Conservation (phyloP, 1,140 invertebrate species). For the Heterodera schachtii region DNA sequence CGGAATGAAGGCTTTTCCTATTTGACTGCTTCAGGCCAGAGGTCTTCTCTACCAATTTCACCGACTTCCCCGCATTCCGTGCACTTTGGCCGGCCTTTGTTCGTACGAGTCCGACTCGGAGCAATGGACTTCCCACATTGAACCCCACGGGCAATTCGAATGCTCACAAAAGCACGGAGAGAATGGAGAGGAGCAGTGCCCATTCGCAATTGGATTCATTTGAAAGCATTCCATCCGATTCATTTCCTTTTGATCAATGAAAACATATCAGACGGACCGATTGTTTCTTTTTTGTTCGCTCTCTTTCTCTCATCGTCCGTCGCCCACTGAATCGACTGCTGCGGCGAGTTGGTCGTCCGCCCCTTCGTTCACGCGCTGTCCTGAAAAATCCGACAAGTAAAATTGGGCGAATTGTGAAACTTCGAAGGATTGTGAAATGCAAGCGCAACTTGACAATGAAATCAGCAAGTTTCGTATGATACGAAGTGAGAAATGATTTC, state of each 20-base stretch:
- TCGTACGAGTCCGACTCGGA: conserved; percentile 44
- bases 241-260: no score
- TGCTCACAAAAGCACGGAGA: conserved; percentile 52
- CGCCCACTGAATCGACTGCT: not conserved
- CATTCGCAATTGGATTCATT: not conserved
- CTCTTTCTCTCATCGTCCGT: not conserved
- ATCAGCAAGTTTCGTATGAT: not conserved
- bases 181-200: conserved; percentile 15
- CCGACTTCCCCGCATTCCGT: conserved; percentile 80
- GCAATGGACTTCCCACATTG: conserved; percentile 58
- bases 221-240: not conserved
- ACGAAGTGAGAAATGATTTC: not conserved
- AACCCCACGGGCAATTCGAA: conserved; percentile 46
- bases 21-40: conserved; percentile 72
- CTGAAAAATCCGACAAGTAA: not conserved
- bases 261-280: no score
- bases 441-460: no score
- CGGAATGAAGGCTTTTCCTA: not conserved
- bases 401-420: no score
- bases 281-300: not conserved
- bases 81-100: conserved; percentile 82
- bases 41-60: conserved; percentile 86
- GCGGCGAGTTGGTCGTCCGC: not conserved
- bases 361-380: not conserved
- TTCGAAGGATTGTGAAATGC: no score